Evolutionary conservation across 2,113 vertebrate genomes (phyloP), one percentile per base, ranked within the genome.

Genomic region (Entomyzon cyanotis): DNA sequence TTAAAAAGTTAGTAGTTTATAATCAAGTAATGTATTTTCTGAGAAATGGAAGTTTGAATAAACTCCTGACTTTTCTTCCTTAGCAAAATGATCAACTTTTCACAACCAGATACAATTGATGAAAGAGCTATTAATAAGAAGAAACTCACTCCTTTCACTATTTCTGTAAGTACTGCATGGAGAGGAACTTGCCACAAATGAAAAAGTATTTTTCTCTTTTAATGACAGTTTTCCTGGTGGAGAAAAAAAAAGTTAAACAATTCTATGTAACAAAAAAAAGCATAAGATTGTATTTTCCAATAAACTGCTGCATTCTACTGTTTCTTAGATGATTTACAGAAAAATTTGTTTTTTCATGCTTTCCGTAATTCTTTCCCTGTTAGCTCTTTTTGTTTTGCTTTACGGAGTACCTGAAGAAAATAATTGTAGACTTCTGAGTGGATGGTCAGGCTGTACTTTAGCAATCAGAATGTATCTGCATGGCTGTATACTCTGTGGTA

Each of bases 71-170:
- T 86, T 90, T 97, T 85, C 95, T 93, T 97, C 95, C 87, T 79
- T 97, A 99, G 99, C 97, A 99, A 99, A 98, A 99, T 99, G 99
- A 98, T 99, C 95, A 99, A 99, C 97, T 98, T 98, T 86, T 99
- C 99, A 49, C 98, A 99, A 94, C 98, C 99, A 39, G 99, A 99
- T 84, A 99, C 99, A 22, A 99, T 99, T 90, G 99, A 99, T 87
- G 99, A 99, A 96, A 98, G 99, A 93, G 99, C 99, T 93, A 99
- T 99, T 97, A 99, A 99, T 98, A 99, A 98, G 56, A 99, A 98
- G 97, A 99, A 99, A 41, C 98, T 98, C 18, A 98, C 99, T 35
- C 98, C 98, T 79, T 99, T 99, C 97, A 99, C 98, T 53, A 60
- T 99, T 98, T 99, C 98, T 96, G 98, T 98, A 98, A 99, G 99